Evolutionary conservation across 2,888 invertebrate genomes (phyloP).

Genomic region (Thymelicus lineola): DNA sequence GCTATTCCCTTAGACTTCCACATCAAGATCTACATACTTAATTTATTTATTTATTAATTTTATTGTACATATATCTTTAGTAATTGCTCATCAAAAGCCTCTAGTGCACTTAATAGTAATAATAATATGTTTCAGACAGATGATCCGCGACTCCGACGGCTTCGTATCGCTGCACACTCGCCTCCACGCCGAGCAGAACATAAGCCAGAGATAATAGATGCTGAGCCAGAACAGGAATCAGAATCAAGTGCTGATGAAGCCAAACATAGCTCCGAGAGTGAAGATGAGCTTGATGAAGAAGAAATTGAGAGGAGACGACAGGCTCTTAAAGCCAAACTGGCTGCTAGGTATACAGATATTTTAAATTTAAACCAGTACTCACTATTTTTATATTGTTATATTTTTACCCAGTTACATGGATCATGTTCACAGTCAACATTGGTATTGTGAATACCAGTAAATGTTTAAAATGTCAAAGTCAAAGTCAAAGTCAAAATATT

Average conservation of each 20-base stretch:
- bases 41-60: too few species aligned
- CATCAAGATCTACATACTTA: too few species aligned
- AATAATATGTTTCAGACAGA: slow-evolving; percentile 79
- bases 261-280: slow-evolving; percentile 87
- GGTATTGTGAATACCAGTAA: too few species aligned
- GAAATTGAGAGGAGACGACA: slow-evolving; percentile 94
- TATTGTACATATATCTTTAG: too few species aligned
- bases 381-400: too few species aligned
- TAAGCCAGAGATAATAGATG: slow-evolving; percentile 77
- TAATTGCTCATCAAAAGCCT: too few species aligned
- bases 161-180: slow-evolving; percentile 80
- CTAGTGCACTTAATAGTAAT: neutral
- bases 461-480: too few species aligned
- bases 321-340: slow-evolving; percentile 75
- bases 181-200: slow-evolving; percentile 86
- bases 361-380: too few species aligned
- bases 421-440: too few species aligned
- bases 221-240: slow-evolving; percentile 71
- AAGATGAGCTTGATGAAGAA: slow-evolving; percentile 93
- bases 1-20: too few species aligned
- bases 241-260: slow-evolving; percentile 76
- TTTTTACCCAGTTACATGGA: too few species aligned
- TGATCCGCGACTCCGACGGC: slow-evolving; percentile 92
- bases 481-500: too few species aligned
- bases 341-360: slow-evolving; percentile 62